Base-by-base conservation (phyloP, 1,140 invertebrate species). In the Ruditapes philippinarum region DNA sequence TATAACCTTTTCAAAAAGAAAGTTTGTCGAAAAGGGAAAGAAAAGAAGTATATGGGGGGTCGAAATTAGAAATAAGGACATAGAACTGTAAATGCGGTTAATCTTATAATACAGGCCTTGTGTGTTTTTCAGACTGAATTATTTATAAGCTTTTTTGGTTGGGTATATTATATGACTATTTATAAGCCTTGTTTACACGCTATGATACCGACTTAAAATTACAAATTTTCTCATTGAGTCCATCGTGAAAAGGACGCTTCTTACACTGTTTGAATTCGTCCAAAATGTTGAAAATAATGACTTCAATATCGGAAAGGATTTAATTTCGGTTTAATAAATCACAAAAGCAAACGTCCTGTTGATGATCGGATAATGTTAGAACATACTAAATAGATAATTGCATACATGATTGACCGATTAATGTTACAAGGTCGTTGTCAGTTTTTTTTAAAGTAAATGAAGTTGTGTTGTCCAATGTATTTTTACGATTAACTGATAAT, bases 191-290 rank as follows among this genome's bases (percentile, higher is more conserved):
- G 31, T 70, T 70, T 70, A 70, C 65, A 40, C 14, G 65, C 17
- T 36, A 70, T 12, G 28, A 70, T 38, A 38, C 14, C 1, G 33
- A 70, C 33, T 38, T 70, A 70, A 70, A 38, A n/a, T 31, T 70
- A 70, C 65, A 70, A 38, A 70, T 70, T 70, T 70, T 70, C 33
- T 36, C 38, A 70, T 70, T 70, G 65, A 70, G 33, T 70, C 33
- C 14, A 22, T 36, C 38, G 38, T 70, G 65, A 70, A 70, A 17
- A 33, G 22, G 65, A 28, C 14, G 36, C 57, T 62, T 28, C 1
- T 62, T 62, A 62, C 57, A 62, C 22, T 62, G 5, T 7, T 38
- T 36, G 33, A 38, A 19, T 70, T 38, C 65, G 28, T 36, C 28
- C 65, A 70, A 38, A 19, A 40, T 40, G 3, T 19, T 28, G 1